These are phyloP conservation scores for Nannobrachium achirus DNA, from an alignment of 2,113 vertebrate genomes.

Conservation along the genomic window DNA sequence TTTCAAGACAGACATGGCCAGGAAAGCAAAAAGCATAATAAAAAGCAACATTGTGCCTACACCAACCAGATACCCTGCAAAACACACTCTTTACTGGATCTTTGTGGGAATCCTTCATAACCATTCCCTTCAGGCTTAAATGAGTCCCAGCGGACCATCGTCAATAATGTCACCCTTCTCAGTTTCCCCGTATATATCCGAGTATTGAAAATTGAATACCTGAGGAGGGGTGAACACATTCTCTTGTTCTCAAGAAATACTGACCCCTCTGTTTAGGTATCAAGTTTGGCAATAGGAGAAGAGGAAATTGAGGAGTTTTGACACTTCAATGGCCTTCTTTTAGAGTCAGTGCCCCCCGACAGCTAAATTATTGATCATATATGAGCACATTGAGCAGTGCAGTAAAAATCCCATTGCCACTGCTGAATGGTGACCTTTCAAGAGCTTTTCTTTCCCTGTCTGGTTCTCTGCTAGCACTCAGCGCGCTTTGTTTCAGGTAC, in stretches of 20 bases:
- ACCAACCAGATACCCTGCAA: no score
- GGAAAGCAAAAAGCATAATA: no score
- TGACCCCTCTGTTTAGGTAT: conserved; percentile 6
- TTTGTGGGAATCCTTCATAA: not conserved
- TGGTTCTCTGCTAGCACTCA: conserved; percentile 37
- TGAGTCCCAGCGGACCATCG: not conserved
- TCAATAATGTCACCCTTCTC: conserved; percentile 8
- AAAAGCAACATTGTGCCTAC: no score
- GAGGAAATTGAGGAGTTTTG: not conserved
- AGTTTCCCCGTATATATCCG: not conserved
- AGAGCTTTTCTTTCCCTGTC: conserved; percentile 15
- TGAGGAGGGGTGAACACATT: conserved; percentile 1
- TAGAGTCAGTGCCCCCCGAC: conserved; percentile 10
- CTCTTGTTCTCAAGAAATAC: not conserved
- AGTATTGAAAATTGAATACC: conserved; percentile 3
- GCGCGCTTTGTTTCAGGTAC: conserved; percentile 7
- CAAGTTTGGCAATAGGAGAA: not conserved
- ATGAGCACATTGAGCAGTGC: conserved; percentile 36
- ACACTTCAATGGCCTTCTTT: not conserved
- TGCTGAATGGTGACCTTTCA: conserved; percentile 53
- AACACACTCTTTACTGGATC: no score
- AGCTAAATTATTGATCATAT: conserved; percentile 35
- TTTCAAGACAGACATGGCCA: no score
- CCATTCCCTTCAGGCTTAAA: not conserved
- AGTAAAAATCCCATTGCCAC: conserved; percentile 20